Conservation (phyloP, 2,113 vertebrate species). For the Paralichthys olivaceus region DNA sequence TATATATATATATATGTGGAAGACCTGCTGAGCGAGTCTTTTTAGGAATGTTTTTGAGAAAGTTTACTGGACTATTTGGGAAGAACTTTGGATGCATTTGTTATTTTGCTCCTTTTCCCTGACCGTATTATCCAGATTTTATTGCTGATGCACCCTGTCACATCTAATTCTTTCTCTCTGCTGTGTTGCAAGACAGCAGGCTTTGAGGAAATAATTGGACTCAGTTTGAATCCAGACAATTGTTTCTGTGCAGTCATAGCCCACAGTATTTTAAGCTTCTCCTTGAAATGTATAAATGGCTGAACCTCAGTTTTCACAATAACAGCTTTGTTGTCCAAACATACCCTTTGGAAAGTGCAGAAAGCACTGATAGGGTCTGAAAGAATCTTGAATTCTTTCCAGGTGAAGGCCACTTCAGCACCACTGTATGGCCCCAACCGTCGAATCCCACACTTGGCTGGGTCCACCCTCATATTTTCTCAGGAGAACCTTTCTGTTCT, state of each 20-base stretch:
- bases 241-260: conserved; percentile 25
- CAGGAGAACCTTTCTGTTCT: conserved; percentile 31
- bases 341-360: conserved; percentile 22
- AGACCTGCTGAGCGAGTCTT: background rate
- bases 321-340: conserved; percentile 32
- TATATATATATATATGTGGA: background rate
- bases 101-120: conserved; percentile 10
- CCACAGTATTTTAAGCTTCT: conserved; percentile 23
- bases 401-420: conserved; percentile 36
- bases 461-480: conserved; percentile 53
- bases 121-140: conserved; percentile 13
- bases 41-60: background rate
- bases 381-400: conserved; percentile 43
- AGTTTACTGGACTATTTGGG: background rate
- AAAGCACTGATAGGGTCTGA: conserved; percentile 11
- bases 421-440: conserved; percentile 7
- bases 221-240: conserved; percentile 46
- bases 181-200: conserved; percentile 23
- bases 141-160: background rate
- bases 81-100: conserved; percentile 2
- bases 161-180: background rate
- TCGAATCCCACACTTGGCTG: conserved; percentile 34
- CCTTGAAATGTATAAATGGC: conserved; percentile 12
- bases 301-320: conserved; percentile 44
- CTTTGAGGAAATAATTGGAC: conserved; percentile 54